A percentile compares a stretch with the other conserved stretches of the same genome.
Conservation (phyloP, 2,888 invertebrate species). For the Choristoneura rosaceana region DNA sequence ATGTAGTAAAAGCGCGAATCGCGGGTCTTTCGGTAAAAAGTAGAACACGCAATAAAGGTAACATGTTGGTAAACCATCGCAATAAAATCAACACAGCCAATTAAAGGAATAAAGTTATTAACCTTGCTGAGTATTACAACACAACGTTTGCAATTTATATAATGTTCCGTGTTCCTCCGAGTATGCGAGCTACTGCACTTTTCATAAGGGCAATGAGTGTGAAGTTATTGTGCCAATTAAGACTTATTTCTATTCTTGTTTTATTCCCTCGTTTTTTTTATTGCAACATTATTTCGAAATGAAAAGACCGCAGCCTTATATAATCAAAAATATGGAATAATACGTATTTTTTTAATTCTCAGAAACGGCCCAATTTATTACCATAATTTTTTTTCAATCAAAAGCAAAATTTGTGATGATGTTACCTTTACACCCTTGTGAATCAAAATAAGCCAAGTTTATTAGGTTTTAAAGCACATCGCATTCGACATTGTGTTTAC, state of each 20-base stretch:
- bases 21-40: not conserved
- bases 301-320: too few relatives aligned
- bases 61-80: conserved; percentile 30
- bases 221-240: not conserved
- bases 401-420: too few relatives aligned
- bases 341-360: too few relatives aligned
- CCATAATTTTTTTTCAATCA: too few relatives aligned
- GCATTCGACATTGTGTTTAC: too few relatives aligned
- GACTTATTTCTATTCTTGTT: not conserved
- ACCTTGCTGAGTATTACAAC: conserved; percentile 39
- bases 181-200: not conserved
- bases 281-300: too few relatives aligned
- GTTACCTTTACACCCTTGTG: too few relatives aligned
- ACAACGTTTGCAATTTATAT: conserved; percentile 38
- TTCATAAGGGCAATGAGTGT: not conserved
- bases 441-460: too few relatives aligned
- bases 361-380: too few relatives aligned
- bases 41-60: conserved; percentile 24
- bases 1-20: not conserved
- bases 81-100: conserved; percentile 22
- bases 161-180: conserved; percentile 34
- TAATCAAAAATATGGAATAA: too few relatives aligned
- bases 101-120: conserved; percentile 44
- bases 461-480: too few relatives aligned
- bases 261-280: not conserved